Conservation (phyloP, 1,140 invertebrate genomes). For the Scylla paramamosain region DNA sequence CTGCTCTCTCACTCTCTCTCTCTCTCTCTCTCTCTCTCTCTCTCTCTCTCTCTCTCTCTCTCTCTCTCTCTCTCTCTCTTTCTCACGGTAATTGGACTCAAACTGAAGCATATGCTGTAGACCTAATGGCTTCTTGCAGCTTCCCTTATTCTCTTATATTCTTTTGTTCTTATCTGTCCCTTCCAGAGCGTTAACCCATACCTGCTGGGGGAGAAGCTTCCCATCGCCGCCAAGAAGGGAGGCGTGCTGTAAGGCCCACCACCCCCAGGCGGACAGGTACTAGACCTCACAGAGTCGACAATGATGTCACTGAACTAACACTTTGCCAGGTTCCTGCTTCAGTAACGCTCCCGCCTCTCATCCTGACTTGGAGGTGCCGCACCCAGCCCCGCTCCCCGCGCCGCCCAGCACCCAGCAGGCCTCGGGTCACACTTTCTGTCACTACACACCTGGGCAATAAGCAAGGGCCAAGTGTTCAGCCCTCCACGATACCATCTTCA, state of each 20-base stretch:
- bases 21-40: conserved; percentile 51
- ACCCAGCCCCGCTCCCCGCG: not conserved
- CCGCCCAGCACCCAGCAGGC: not conserved
- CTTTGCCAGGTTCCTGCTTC: not conserved
- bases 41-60: conserved; percentile 61
- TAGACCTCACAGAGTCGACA: not conserved
- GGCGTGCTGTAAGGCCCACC: conserved; percentile 47
- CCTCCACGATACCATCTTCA: too few species aligned
- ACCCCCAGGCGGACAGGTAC: not conserved
- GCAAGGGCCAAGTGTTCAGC: not conserved
- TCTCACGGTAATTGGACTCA: too few species aligned
- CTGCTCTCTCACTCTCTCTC: conserved; percentile 53
- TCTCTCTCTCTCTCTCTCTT: conserved; percentile 46
- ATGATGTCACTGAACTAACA: not conserved
- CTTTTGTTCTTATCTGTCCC: not conserved
- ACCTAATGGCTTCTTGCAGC: too few species aligned
- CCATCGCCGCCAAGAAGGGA: conserved; percentile 93
- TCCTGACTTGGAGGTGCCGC: not conserved
- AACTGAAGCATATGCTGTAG: too few species aligned
- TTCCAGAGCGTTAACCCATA: conserved; percentile 88
- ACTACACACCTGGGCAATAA: not conserved
- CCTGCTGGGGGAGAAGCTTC: conserved; percentile 89
- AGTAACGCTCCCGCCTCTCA: not conserved
- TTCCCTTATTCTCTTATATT: too few species aligned
- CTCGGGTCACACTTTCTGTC: too few species aligned